These are phyloP conservation scores for Scotopteryx bipunctaria DNA, from an alignment of 2,888 invertebrate genomes.

Conservation along the genomic window DNA sequence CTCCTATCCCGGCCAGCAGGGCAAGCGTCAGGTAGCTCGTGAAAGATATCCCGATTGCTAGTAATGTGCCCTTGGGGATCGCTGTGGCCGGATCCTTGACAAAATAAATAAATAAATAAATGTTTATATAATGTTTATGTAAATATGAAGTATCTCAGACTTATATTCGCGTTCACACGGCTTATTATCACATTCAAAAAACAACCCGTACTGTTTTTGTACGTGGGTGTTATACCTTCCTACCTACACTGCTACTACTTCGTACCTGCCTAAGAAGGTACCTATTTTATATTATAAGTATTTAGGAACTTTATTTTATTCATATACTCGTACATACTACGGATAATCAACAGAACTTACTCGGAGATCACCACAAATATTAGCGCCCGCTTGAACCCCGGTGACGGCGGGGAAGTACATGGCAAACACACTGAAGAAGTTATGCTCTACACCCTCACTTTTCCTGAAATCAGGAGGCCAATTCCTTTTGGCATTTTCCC, in stretches of 20 bases:
- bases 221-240: no score
- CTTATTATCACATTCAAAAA: no score
- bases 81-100: conserved; percentile 92
- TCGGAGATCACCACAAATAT: conserved; percentile 96
- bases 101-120: no score
- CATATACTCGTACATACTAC: no score
- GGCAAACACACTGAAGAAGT: conserved; percentile 95
- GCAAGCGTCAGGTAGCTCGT: conserved; percentile 92
- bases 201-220: no score
- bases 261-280: no score
- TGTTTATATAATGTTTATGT: no score
- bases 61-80: conserved; percentile 96
- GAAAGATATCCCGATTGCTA: conserved; percentile 94
- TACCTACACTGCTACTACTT: no score
- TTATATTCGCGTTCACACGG: no score
- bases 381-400: conserved; percentile 96
- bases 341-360: conserved; percentile 56
- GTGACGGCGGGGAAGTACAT: conserved; percentile 98
- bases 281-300: no score
- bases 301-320: no score
- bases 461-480: conserved; percentile 85
- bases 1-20: conserved; percentile 90
- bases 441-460: conserved; percentile 85
- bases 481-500: conserved; percentile 84
- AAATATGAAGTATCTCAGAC: no score